Base-by-base conservation (phyloP, 2,113 vertebrate genomes). In the Hypocryptadius cinnamomeus region DNA sequence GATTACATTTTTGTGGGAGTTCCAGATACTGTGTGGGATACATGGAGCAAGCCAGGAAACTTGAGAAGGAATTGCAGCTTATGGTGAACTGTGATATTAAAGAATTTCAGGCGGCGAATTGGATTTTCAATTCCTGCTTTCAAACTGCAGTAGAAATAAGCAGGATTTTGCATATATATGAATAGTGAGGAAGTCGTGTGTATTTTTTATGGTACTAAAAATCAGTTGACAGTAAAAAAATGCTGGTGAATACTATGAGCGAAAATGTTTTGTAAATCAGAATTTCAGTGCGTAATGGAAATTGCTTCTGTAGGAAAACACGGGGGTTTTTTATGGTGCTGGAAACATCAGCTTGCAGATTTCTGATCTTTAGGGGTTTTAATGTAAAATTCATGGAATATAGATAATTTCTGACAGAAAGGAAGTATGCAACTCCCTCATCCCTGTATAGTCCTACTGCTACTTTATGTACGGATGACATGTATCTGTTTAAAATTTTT, bases 1-100 rank as follows among this genome's bases (percentile, higher is more conserved):
- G 96, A 97, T 98, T 90, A 42, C 96, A 96, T 97, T 97, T 97
- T 97, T 97, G 97, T 96, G 91, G 94, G 94, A 97, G 97, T 97
- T 96, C 97, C 96, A 94, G 97, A 97, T 94, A 94, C 96, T 92
- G 72, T 96, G 96, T 94, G 96, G 95, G 97, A 96, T 96, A 92
- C 4, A 14, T 15, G 2, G 65, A 89, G 95, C 95, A 74, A 96
- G 97, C 97, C 97, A 98, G 98, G 98, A 98, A 97, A 98, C 98
- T 98, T 91, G 97, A 98, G 97, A 98, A 96, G 97, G 95, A 97
- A 97, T 98, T 92, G 90, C 47, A 95, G 93, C 89, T 96, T 83
- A 88, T 85, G 94, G 95, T 94, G 96, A 94, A 87, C 93, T 92
- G 91, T 71, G 45, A 83, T 96, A 96, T 96, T 91, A 94, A 91